Percentiles rank a stretch among this genome's conserved stretches.
Evolutionary conservation across 2,888 invertebrate genomes (phyloP).

Genomic region (Tolmerus cingulatus): DNA sequence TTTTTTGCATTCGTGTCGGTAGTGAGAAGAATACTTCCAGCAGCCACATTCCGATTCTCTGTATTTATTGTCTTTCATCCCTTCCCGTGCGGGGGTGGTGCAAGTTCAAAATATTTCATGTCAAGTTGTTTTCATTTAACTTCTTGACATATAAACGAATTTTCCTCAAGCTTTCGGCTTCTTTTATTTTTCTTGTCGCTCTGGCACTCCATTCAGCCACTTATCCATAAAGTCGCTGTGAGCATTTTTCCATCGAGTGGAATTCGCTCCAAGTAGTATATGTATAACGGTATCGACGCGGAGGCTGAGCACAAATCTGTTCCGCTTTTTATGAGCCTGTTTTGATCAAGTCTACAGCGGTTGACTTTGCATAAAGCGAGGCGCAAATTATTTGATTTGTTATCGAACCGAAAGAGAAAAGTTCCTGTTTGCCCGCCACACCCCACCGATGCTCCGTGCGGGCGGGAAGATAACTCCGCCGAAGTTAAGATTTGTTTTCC

Average conservation of each 20-base stretch:
- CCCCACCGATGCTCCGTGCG: not conserved
- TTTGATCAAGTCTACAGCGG: constrained; percentile 34
- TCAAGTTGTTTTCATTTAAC: constrained; percentile 42
- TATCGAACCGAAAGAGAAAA: constrained; percentile 30
- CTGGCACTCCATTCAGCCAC: constrained; percentile 13
- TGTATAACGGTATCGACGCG: not conserved
- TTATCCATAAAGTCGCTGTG: constrained; percentile 6
- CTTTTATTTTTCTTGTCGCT: constrained; percentile 22
- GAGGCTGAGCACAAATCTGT: not conserved
- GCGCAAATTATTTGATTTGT: constrained; percentile 27
- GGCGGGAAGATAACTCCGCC: not conserved
- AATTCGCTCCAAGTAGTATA: not conserved
- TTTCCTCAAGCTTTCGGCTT: constrained; percentile 25
- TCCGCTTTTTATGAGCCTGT: not conserved
- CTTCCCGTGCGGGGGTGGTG: not conserved
- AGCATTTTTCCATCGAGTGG: constrained; percentile 23
- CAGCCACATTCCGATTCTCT: constrained; percentile 11
- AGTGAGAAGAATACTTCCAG: constrained; percentile 16
- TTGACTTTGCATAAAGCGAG: constrained; percentile 29
- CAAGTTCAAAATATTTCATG: constrained; percentile 42
- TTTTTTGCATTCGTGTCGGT: constrained; percentile 4
- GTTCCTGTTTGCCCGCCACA: constrained; percentile 9
- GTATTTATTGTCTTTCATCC: constrained; percentile 26
- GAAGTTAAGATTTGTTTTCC: constrained; percentile 18
- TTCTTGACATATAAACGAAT: constrained; percentile 44